Evolutionary conservation across 1,140 invertebrate species (phyloP).

Genomic region (Drosophila sulfurigaster): DNA sequence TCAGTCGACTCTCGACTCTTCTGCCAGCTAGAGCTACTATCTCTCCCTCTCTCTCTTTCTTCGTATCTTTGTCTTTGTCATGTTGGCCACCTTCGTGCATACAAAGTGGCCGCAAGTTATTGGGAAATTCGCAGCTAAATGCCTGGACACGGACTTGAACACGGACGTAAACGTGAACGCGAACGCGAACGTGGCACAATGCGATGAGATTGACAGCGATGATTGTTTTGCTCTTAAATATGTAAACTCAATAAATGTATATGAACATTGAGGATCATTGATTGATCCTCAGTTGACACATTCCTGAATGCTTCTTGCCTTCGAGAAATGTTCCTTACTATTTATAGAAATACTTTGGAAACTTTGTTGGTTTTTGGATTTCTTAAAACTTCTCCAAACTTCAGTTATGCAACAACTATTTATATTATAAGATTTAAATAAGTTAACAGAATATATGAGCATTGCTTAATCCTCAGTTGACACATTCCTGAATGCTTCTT

Average conservation of each 20-base stretch:
- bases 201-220: slow-evolving; percentile 23
- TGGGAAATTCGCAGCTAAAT: slow-evolving; percentile 41
- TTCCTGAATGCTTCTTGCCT: too few relatives aligned
- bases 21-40: background rate
- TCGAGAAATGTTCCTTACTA: too few relatives aligned
- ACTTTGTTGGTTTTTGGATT: too few relatives aligned
- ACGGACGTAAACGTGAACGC: background rate
- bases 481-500: too few relatives aligned
- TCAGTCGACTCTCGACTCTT: background rate
- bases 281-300: background rate
- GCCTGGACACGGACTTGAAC: slow-evolving; percentile 1
- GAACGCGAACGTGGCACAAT: slow-evolving; percentile 44
- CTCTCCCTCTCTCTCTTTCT: background rate
- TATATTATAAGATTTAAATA: too few relatives aligned
- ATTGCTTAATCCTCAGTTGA: too few relatives aligned
- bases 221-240: slow-evolving; percentile 11
- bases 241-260: too few relatives aligned
- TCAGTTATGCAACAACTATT: too few relatives aligned
- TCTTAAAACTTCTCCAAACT: too few relatives aligned
- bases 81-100: slow-evolving; percentile 30
- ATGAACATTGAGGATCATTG: too few relatives aligned
- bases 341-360: too few relatives aligned
- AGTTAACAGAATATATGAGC: too few relatives aligned
- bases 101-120: slow-evolving; percentile 42
- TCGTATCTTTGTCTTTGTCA: background rate